Base-by-base conservation (phyloP, 2,888 invertebrate genomes). In the Xestia c-nigrum region DNA sequence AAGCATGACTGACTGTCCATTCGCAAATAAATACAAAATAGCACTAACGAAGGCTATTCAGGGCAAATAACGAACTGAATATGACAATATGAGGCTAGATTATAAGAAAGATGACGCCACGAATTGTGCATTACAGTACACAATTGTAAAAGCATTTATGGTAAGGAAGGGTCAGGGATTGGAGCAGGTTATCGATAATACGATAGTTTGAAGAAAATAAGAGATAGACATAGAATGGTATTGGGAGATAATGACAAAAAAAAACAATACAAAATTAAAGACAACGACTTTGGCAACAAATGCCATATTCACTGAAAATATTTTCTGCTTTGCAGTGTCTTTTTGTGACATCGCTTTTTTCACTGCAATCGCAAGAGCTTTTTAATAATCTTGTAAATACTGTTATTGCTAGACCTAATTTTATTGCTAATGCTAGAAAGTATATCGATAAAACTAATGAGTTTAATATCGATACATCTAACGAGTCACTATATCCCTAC, bases 41-140 rank as follows among this genome's bases (percentile, higher is more conserved):
- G 88, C 92, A 91, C 95, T 96, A 96, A 96, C 96, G 96, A 96
- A 93, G 88, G 77, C 93, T 91, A 96, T 96, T 95, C 95, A 95
- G 87, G 76, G 83, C 88, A 91, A 90, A 93, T 93, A 89, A 87
- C 90, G 89, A 90, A 89, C 87, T 89, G 85, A 84, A 87, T 90
- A 90, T 89, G 90, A 90, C 91, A 92, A 92, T 91, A 85, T 89
- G 83, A 78, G 80, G 74, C 88, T 92, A 91, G 91, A 91, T 92
- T 92, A 85, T 90, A 87, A 84, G 85, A 81, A 80, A 81, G 89
- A 87, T 90, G 89, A 88, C 82, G 83, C 72, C 81, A 83, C 87
- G 85, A 85, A 83, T 89, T 80, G 88, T 85, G 85, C 78, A 88
- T 88, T 87, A 85, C 81, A 59, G 50, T 70, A 68, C 73, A 78